phyloP scores from a whole-genome alignment of 1,140 invertebrate species.

The Eueides isabella region DNA sequence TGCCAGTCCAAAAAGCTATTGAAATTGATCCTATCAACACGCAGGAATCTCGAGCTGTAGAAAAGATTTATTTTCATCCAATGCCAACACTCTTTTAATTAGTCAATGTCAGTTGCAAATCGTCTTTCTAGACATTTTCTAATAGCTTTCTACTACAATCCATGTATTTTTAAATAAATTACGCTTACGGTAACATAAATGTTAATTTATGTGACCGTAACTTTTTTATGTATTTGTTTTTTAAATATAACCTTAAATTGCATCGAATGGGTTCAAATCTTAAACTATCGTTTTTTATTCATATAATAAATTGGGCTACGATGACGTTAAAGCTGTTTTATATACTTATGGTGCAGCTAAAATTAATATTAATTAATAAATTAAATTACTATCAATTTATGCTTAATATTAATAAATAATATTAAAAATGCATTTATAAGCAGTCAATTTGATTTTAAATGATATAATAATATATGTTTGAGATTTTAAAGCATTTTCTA shows the following conservation, averaged over 20 bases:
- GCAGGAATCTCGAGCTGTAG: not conserved
- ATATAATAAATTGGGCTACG: no score
- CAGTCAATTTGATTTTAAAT: not conserved
- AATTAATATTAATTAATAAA: no score
- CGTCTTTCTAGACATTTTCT: not conserved
- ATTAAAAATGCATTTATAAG: not conserved
- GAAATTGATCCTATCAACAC: not conserved
- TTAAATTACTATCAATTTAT: not conserved
- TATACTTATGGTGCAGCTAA: no score
- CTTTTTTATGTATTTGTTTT: no score
- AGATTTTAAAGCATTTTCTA: not conserved
- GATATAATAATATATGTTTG: not conserved
- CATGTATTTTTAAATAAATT: no score
- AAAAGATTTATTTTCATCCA: constrained; percentile 27
- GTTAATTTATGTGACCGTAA: no score
- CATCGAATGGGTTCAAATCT: no score
- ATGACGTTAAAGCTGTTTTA: no score
- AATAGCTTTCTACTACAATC: not conserved
- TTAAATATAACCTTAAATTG: no score
- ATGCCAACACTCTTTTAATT: constrained; percentile 23
- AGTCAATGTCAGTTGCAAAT: constrained; percentile 10
- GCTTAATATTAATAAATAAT: not conserved
- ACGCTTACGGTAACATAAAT: no score
- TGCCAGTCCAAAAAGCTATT: not conserved
- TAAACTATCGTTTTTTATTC: no score